These are phyloP conservation scores for Scophthalmus maximus DNA, from an alignment of 2,113 vertebrate species.

Conservation along the genomic window DNA sequence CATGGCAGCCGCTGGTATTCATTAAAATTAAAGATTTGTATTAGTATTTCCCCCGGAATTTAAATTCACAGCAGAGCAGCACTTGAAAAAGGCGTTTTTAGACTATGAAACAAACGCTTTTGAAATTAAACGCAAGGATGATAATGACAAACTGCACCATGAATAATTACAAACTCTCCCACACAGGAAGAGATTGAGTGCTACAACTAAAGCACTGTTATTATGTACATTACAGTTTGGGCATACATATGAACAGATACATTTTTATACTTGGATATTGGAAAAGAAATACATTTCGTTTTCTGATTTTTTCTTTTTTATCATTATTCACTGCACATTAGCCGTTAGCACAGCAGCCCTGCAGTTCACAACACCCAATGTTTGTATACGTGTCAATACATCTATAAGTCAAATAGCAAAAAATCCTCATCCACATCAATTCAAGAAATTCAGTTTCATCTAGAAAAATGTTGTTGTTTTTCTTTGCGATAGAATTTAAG, in stretches of 20 bases:
- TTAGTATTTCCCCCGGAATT: slow-evolving; percentile 55
- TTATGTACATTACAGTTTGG: background rate
- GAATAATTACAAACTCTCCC: slow-evolving; percentile 26
- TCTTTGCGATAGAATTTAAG: no score
- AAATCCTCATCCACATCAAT: no score
- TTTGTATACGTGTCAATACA: no score
- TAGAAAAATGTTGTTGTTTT: no score
- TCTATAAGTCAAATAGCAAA: no score
- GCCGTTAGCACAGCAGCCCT: no score
- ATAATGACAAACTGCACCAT: slow-evolving; percentile 33
- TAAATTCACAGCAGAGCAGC: slow-evolving; percentile 28
- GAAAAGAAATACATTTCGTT: no score
- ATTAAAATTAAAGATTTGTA: slow-evolving; percentile 62
- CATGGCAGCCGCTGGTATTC: slow-evolving; percentile 47
- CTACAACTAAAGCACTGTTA: background rate
- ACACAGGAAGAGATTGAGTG: background rate
- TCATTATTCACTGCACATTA: no score
- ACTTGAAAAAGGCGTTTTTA: slow-evolving; percentile 29
- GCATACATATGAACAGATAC: background rate
- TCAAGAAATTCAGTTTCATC: no score
- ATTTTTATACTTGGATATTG: no score
- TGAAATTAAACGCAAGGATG: slow-evolving; percentile 22
- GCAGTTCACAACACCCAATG: no score
- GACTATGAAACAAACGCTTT: slow-evolving; percentile 19
- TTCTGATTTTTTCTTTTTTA: no score